Evolutionary conservation across 2,888 invertebrate species (phyloP), one percentile per base, ranked within the genome.

Genomic region (Acronicta psi): DNA sequence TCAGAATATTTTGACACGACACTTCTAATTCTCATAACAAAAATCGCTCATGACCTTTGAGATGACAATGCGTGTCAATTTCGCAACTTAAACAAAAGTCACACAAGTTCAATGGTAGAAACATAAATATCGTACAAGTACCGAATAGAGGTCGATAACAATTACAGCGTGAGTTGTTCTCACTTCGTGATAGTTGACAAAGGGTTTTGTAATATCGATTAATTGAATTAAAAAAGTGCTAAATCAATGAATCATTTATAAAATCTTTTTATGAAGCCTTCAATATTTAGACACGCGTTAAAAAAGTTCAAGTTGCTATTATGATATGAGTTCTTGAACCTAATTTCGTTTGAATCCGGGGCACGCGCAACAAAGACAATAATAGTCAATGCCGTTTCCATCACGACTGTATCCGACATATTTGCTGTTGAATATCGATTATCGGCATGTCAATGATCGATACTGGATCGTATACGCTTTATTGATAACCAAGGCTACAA

Each of bases 291-390:
- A 51, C 46, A 77, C 60, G 79, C 69, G 41, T 66, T 58, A 65
- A 59, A 80, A 80, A 70, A 73, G 54, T 59, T 68, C 55, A 69
- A 61, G 52, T 69, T 56, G 56, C 71, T 57, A 72, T 76, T 77
- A 75, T 77, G 60, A 63, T 67, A 52, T 69, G 52, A 85, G 88
- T 78, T 87, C 89, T 91, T 91, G 89, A 89, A 88, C 88, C 84
- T 82, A 89, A 89, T 87, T 87, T 87, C 80, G 79, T 72, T 79
- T 69, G 81, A 88, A 92, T 91, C 89, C 91, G 89, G 90, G 84
- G 85, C 91, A 84, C 78, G 80, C 70, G 79, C 75, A 81, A 81
- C 83, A 86, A 83, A 90, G 87, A 90, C 88, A 91, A 87, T 87
- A 80, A 81, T 67, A 64, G 62, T 74, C 93, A 92, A 92, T 93